These are phyloP conservation scores for Hippocampus abdominalis DNA, from an alignment of 2,113 vertebrate genomes.

Conservation along the genomic window DNA sequence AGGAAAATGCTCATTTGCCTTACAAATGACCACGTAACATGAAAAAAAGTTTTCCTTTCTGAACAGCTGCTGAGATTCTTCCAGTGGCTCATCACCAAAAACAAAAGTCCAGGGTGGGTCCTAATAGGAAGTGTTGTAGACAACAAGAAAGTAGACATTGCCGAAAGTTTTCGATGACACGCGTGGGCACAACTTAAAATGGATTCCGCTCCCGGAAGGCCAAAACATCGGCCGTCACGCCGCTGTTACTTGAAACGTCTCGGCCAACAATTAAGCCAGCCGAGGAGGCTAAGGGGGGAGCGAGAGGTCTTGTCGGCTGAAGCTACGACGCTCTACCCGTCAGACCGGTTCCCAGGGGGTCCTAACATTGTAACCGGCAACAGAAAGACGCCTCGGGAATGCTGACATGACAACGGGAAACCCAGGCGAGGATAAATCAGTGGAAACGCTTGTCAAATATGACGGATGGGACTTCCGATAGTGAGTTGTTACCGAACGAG, in stretches of 20 bases:
- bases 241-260: neutral
- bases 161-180: neutral
- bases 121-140: neutral
- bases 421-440: neutral
- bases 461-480: neutral
- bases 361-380: neutral
- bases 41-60: too few relatives aligned
- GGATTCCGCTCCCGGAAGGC: neutral
- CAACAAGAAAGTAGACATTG: neutral
- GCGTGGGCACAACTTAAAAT: neutral
- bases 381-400: neutral
- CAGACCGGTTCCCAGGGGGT: conserved; percentile 29
- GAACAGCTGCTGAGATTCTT: neutral
- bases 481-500: neutral
- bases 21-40: neutral
- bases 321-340: neutral
- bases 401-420: conserved; percentile 4
- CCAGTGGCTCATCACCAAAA: neutral
- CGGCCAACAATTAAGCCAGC: neutral
- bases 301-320: neutral
- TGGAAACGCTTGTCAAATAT: neutral
- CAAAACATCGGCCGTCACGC: neutral
- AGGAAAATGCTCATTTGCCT: neutral
- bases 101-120: neutral
- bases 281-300: neutral